phyloP scores from a whole-genome alignment of 2,888 invertebrate species.

The Drepanosiphum platanoidis region DNA sequence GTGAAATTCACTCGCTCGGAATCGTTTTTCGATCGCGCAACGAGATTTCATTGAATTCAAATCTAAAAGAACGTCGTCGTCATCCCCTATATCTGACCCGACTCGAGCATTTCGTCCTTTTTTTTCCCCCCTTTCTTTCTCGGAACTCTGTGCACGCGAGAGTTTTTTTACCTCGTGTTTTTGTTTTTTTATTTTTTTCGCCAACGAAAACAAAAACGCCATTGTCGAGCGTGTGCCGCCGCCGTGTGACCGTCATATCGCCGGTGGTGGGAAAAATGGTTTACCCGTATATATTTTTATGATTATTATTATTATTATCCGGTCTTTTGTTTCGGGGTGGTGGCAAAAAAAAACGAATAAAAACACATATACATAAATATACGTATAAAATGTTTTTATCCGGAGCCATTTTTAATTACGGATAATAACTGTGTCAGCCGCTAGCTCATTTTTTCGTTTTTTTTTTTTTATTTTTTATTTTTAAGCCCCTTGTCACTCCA shows the following conservation, averaged over 20 bases:
- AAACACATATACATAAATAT: neutral
- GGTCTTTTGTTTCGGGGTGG: conserved; percentile 18
- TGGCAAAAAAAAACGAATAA: neutral
- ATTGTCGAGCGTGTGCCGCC: neutral
- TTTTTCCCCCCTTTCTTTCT: no score
- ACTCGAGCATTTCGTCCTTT: no score
- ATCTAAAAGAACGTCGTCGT: no score
- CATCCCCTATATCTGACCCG: no score
- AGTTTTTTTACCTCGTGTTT: neutral
- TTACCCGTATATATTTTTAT: conserved; percentile 15
- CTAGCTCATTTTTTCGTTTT: conserved; percentile 18
- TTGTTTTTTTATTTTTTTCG: neutral
- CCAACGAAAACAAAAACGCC: neutral
- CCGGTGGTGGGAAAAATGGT: conserved; percentile 3
- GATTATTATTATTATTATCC: conserved; percentile 2
- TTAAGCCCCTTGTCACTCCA: conserved; percentile 50
- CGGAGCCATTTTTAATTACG: conserved; percentile 56
- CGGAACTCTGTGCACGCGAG: neutral
- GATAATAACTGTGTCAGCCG: conserved; percentile 37
- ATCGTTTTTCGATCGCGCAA: no score
- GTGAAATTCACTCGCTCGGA: no score
- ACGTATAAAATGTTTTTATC: neutral
- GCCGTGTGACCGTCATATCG: neutral
- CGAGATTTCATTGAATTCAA: no score
- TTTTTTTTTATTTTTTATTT: conserved; percentile 10